Evolutionary conservation across 2,797 vertebrate species (phyloP).

Genomic region (Chromobotia macracanthus): DNA sequence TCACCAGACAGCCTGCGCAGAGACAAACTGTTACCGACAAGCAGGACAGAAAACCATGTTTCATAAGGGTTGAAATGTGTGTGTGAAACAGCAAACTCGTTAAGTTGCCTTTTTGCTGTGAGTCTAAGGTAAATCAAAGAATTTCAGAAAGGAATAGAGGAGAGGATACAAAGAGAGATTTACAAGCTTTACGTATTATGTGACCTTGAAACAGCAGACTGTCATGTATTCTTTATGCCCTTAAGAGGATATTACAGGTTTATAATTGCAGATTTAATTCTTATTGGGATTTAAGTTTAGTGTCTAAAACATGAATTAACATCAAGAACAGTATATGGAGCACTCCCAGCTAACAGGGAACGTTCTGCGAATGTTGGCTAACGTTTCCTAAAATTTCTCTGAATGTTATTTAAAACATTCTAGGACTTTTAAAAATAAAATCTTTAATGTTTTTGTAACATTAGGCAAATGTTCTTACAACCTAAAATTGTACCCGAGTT

Average conservation of each 20-base stretch:
- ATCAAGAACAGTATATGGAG: not conserved
- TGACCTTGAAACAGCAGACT: constrained; percentile 10
- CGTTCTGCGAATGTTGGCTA: too few species aligned
- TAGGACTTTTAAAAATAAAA: too few species aligned
- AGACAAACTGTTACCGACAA: constrained; percentile 3
- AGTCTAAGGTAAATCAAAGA: constrained; percentile 2
- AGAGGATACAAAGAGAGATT: constrained; percentile 1
- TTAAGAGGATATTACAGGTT: not conserved
- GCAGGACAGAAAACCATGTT: constrained; percentile 1
- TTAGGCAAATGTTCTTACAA: too few species aligned
- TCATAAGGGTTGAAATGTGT: not conserved
- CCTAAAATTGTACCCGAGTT: not conserved
- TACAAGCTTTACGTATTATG: not conserved
- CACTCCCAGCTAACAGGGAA: not conserved
- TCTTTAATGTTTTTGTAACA: too few species aligned
- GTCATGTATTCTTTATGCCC: not conserved
- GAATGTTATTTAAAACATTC: too few species aligned
- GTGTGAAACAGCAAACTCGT: not conserved
- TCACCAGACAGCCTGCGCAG: not conserved
- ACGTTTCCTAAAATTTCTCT: too few species aligned
- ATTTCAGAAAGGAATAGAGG: not conserved
- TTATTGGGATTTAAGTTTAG: not conserved
- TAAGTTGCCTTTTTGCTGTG: not conserved
- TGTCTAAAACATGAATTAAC: not conserved
- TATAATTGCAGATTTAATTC: not conserved